phyloP scores from a whole-genome alignment of 92 coral and sea anemone species.

The Bergia sp. region DNA sequence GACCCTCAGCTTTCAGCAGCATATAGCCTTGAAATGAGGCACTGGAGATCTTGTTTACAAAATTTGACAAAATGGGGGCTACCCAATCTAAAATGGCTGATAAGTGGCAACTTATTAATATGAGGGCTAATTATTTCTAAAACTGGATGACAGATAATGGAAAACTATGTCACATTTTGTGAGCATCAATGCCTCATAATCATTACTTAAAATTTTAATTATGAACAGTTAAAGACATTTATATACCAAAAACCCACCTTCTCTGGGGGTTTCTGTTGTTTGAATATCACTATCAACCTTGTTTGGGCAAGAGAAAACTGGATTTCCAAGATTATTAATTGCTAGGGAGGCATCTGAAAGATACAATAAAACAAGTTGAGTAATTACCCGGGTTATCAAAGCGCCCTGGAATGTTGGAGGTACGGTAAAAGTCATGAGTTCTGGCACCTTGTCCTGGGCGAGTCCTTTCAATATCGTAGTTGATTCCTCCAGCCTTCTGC shows the following conservation, averaged over 20 bases:
- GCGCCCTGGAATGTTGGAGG: constrained; percentile 90
- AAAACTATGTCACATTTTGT: neutral
- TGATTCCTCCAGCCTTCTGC: neutral
- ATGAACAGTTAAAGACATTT: neutral
- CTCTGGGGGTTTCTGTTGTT: constrained; percentile 53
- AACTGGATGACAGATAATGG: too few species aligned
- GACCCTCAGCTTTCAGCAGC: too few species aligned
- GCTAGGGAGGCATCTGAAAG: constrained; percentile 59
- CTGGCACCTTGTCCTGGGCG: constrained; percentile 96
- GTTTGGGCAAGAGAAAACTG: constrained; percentile 91
- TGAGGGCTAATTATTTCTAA: too few species aligned
- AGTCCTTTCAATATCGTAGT: constrained; percentile 73
- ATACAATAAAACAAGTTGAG: constrained; percentile 1
- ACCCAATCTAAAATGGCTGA: too few species aligned
- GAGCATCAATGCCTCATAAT: too few species aligned
- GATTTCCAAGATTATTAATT: constrained; percentile 92
- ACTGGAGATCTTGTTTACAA: too few species aligned
- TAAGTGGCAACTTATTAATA: too few species aligned
- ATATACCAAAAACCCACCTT: constrained; percentile 71
- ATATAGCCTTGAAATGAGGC: too few species aligned
- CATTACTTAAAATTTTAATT: neutral
- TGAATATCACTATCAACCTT: constrained; percentile 59
- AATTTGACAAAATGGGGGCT: too few species aligned
- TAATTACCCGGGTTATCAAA: constrained; percentile 96
- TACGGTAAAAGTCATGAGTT: constrained; percentile 88